A percentile compares a stretch with the other conserved stretches of the same genome.
These are phyloP conservation scores for Acridotheres tristis DNA, from an alignment of 2,797 vertebrate species.

Conservation along the genomic window DNA sequence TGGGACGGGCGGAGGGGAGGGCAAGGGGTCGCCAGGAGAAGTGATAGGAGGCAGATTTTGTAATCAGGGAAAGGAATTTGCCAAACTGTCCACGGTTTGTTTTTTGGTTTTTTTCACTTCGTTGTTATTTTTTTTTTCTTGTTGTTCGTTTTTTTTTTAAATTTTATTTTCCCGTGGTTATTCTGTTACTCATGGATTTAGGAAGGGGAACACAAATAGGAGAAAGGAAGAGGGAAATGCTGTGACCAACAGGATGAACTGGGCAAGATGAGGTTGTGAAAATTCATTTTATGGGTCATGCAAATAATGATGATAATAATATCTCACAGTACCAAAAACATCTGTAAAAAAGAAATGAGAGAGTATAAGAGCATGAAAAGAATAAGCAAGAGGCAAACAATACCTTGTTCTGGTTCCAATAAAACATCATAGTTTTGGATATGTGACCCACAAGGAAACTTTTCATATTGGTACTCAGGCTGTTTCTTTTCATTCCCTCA, in stretches of 20 bases:
- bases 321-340: slow-evolving; percentile 65
- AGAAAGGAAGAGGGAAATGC: not conserved
- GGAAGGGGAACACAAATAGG: not conserved
- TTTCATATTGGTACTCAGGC: not conserved
- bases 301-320: not conserved
- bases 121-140: not conserved
- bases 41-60: not conserved
- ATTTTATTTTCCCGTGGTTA: not conserved
- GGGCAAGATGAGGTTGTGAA: not conserved
- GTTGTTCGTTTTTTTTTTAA: not conserved
- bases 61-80: slow-evolving; percentile 58
- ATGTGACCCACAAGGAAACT: not conserved
- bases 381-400: slow-evolving; percentile 55
- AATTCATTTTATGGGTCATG: slow-evolving; percentile 10
- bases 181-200: not conserved
- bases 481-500: not conserved
- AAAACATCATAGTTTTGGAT: slow-evolving; percentile 34
- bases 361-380: slow-evolving; percentile 46
- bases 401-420: slow-evolving; percentile 66
- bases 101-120: not conserved
- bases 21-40: not conserved
- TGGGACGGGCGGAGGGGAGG: not conserved
- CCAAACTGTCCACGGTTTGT: slow-evolving; percentile 26
- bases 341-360: not conserved
- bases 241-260: not conserved